Base-by-base conservation (phyloP, 2,113 vertebrate species). In the Oreotragus oreotragus region DNA sequence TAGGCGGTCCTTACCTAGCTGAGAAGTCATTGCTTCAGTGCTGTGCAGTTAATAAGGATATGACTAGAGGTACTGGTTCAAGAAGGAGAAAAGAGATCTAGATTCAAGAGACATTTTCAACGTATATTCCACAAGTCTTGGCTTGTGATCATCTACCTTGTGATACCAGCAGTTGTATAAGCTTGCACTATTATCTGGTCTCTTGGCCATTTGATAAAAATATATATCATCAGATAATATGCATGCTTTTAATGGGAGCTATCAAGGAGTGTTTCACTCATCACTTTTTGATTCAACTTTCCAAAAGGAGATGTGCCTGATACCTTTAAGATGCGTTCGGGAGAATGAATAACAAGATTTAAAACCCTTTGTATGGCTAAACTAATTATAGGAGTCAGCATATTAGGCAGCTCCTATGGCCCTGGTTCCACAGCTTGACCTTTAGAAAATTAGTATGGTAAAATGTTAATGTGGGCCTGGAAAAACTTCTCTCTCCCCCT, bases 401-500 rank as follows among this genome's bases (percentile, higher is more conserved):
- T 76, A 62, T 28, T 23, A 14, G 66, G 87, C 33, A 91, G 14
- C 19, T 93, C 36, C 76, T 28, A 55, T 57, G 76, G 33, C 16
- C 28, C 33, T 45, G 21, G 33, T 88, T 93, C 39, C 39, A 85
- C 2, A 76, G 49, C 55, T 83, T 73, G 47, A 47, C 19, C 17
- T 86, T 94, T 89, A 89, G 66, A 93, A 88, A 93, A 96, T 88
- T 47, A 86, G 53, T 79, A 25, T 86, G 60, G 19, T 84, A 92
- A 77, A 90, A 43, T 11, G 49, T 90, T 94, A 83, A 80, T 15
- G 14, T 43, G 17, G 15, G 6, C 47, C 62, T 88, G 6, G 86
- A 53, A 70, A 39, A 70, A 39, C 23, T 28, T n/a, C 19, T 28
- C 10, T 28, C 5, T 33, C 30, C 51, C 7, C 15, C 28, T 87